phyloP scores from a whole-genome alignment of 1,140 invertebrate species.

The Lucilia sericata region DNA sequence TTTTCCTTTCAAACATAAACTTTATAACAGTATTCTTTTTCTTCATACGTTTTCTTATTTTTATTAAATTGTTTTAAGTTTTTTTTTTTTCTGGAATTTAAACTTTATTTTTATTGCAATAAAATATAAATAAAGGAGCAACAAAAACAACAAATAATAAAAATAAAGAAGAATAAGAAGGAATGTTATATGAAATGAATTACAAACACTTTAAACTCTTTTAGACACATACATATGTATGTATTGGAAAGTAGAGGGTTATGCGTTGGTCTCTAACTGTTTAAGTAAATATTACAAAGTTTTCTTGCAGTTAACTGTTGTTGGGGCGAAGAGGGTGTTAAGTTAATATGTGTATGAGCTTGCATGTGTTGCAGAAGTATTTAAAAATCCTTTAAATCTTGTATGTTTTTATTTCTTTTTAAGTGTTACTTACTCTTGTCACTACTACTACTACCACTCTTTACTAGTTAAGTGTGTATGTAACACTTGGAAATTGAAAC shows the following conservation, averaged over 20 bases:
- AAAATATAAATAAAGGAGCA: constrained; percentile 1
- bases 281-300: constrained; percentile 1
- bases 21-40: not conserved
- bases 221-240: not conserved
- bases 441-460: too few relatives aligned
- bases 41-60: not conserved
- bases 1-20: not conserved
- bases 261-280: not conserved
- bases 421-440: too few relatives aligned
- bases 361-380: not conserved
- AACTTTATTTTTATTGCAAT: not conserved
- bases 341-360: too few relatives aligned
- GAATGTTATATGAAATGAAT: constrained; percentile 10
- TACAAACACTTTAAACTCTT: not conserved
- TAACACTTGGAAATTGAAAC: too few relatives aligned
- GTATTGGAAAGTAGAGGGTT: not conserved
- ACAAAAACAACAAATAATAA: not conserved
- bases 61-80: not conserved
- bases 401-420: too few relatives aligned
- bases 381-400: constrained; percentile 5
- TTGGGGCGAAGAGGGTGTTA: too few relatives aligned
- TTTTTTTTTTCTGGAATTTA: not conserved
- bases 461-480: too few relatives aligned
- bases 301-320: not conserved
- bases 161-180: not conserved